Evolutionary conservation across 1,140 invertebrate genomes (phyloP), one percentile per base, ranked within the genome.

Genomic region (Zaprionus ghesquierei): DNA sequence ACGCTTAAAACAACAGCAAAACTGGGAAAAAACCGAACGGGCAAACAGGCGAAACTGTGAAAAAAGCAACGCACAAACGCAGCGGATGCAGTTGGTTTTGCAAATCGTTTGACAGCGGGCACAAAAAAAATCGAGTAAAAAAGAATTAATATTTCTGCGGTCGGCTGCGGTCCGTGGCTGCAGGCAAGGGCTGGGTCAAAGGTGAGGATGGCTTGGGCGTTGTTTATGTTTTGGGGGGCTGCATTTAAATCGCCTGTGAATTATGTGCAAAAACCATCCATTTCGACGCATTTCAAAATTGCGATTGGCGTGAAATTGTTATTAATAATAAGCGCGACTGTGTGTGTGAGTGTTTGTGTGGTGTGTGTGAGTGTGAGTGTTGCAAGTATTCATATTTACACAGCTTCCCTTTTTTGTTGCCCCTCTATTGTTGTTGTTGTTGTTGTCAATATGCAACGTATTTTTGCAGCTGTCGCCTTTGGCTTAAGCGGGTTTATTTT

Each of bases 1-100:
- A 86, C 75, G 82, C 82, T 78, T 79, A 87, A 81, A 86, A 87
- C 82, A 86, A 87, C 82, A 75, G 63, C 55, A 69, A 27, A 23
- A 35, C 31, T 23, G 59, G 23, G 33, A 63, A 55, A 27, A 66
- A 77, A 81, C 54, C 77, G 66, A 69, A 66, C 78, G 87, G 53
- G 53, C 79, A 78, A 81, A 86, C 68, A 82, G 82, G 41, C 4
- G 18, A 35, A 33, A 58, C 55, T 41, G 33, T 5, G 41, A 63
- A 82, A 82, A 86, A 79, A 79, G 71, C 76, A 86, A 82, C 87
- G 84, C 78, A 68, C 81, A 73, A 86, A 81, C 71, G 71, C n/a
- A n/a, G n/a, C n/a, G 75, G 60, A 44, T 74, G 53, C 75, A 79
- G 82, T 89, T 86, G 82, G 82, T 87, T 89, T 82, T 79, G 82